These are phyloP conservation scores for Xenops minutus DNA, from an alignment of 2,797 vertebrate species.

Conservation along the genomic window DNA sequence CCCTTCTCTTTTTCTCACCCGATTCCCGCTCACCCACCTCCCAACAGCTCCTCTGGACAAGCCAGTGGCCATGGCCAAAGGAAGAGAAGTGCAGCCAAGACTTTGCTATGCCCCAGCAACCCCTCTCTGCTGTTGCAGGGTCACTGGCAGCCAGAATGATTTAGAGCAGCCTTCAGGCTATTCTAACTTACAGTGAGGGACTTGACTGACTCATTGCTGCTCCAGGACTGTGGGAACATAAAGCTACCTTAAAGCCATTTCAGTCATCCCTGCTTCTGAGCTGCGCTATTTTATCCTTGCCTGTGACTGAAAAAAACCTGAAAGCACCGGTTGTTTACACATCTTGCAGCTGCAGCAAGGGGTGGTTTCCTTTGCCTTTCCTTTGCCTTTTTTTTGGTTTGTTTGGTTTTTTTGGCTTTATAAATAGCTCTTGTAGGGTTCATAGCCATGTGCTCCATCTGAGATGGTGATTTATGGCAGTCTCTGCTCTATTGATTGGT, in stretches of 20 bases:
- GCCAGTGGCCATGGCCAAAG: slow-evolving; percentile 8
- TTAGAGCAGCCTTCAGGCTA: slow-evolving; percentile 51
- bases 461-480: background rate
- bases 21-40: background rate
- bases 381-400: background rate
- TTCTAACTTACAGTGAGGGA: slow-evolving; percentile 19
- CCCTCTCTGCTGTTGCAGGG: slow-evolving; percentile 35
- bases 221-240: slow-evolving; percentile 44
- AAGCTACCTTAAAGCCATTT: slow-evolving; percentile 38
- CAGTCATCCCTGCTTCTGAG: slow-evolving; percentile 12
- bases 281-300: background rate
- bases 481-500: background rate
- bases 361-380: background rate
- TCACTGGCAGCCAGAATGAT: slow-evolving; percentile 55
- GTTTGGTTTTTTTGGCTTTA: background rate
- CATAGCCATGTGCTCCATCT: background rate
- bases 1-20: background rate
- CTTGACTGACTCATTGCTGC: slow-evolving; percentile 51
- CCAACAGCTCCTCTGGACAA: background rate
- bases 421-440: background rate
- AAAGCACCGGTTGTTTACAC: background rate
- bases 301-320: background rate
- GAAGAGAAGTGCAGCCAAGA: slow-evolving; percentile 39
- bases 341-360: background rate
- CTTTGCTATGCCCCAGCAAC: slow-evolving; percentile 31